Base-by-base conservation (phyloP, 2,888 invertebrate species). In the Tricholauxania praeusta region DNA sequence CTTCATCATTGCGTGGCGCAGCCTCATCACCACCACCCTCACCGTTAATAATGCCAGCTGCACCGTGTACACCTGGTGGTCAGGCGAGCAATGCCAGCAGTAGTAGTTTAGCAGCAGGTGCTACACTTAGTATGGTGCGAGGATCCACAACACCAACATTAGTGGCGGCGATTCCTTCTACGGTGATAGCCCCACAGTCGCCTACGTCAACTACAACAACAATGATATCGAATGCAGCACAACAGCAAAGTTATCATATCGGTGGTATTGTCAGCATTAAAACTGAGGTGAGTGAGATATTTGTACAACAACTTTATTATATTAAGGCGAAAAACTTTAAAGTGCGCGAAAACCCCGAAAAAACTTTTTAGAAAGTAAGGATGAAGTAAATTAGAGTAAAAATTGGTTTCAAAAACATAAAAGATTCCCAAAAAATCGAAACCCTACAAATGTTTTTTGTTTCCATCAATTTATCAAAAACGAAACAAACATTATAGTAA, bases 21-120 rank as follows among this genome's bases (percentile, higher is more conserved):
- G 76, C 78, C 3, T 74, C 78, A 22, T 70, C 74, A 53, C 68
- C 72, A 14, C 65, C 74, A 0, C 60, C 67, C 0, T 55, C 71
- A 19, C 72, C 71, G 22, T 52, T 57, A 32, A 52, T 67, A 48
- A 51, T 68, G 67, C 66, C 72, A 19, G 39, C n/a, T 0, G 76
- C 74, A 1, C 75, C 74, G 3, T 75, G 72, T 32, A 78, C 78
- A 12, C 74, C 78, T 6, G 39, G 39, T 28, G 75, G 77, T 48
- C 77, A 76, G 10, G 79, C 81, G n/a, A 80, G 78, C 69, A 79
- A 80, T 71, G 78, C 74, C 71, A 80, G 79, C 76, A 71, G 80
- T 28, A 39, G 75, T 14, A 57, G 63, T 0, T 55, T 73, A 19
- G 70, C 77, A 39, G 76, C 77, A 17, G 71, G 76, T 64, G 12